phyloP scores from a whole-genome alignment of 2,113 vertebrate genomes.

The Bubo scandiacus region DNA sequence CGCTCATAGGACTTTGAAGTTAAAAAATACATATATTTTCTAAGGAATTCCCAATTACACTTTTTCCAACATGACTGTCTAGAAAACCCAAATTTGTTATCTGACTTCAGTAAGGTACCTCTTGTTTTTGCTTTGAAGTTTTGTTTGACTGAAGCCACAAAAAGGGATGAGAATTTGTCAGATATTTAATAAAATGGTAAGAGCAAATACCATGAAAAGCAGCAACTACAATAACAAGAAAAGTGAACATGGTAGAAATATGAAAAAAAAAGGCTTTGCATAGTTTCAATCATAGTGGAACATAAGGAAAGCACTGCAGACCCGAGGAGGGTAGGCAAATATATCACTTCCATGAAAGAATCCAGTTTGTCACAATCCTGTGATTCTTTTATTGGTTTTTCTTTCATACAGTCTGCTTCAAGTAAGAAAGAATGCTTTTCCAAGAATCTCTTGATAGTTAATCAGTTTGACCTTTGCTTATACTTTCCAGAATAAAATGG shows the following conservation, averaged over 20 bases:
- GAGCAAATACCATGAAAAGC: background rate
- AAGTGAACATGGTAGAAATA: background rate
- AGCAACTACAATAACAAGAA: background rate
- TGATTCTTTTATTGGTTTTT: background rate
- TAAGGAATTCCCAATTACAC: background rate
- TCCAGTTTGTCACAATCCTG: background rate
- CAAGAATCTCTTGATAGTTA: background rate
- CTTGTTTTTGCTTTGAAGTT: background rate
- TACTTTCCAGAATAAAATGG: background rate
- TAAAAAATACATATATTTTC: rapidly evolving
- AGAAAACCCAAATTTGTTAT: background rate
- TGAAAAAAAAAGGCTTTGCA: background rate
- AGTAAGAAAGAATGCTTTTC: background rate
- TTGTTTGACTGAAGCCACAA: background rate
- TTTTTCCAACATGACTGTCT: background rate
- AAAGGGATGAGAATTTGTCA: background rate
- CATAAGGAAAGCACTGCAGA: background rate
- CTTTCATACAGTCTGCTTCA: background rate
- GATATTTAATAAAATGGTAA: background rate
- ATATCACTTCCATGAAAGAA: background rate
- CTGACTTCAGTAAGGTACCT: background rate
- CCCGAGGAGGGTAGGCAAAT: no score
- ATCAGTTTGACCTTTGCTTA: background rate
- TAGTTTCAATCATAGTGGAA: background rate
- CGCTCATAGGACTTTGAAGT: background rate